These are phyloP conservation scores for Crossocerus cetratus DNA, from an alignment of 2,888 invertebrate species.

Conservation along the genomic window DNA sequence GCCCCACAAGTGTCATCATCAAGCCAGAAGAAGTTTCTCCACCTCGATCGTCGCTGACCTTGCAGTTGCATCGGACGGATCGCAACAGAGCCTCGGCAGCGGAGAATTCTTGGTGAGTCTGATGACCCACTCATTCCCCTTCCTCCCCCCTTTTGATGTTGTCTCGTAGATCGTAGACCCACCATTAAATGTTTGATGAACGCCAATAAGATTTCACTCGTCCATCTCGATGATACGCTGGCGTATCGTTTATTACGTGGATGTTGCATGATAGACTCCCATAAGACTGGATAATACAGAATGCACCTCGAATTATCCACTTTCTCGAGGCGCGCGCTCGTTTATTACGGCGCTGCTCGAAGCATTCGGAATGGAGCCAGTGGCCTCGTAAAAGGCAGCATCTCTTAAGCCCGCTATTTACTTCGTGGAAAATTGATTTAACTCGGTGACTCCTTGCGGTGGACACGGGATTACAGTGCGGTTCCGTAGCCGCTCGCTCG, in stretches of 20 bases:
- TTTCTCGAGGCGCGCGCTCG: not conserved
- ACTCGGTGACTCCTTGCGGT: conserved; percentile 16
- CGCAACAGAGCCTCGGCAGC: conserved; percentile 70
- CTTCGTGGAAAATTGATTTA: conserved; percentile 14
- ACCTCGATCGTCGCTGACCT: conserved; percentile 71
- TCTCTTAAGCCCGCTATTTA: conserved; percentile 6
- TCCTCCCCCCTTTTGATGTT: not conserved
- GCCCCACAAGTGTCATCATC: conserved; percentile 67
- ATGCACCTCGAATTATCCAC: not conserved
- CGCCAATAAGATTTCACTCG: too few relatives aligned
- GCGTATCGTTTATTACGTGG: too few relatives aligned
- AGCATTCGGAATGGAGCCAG: conserved; percentile 3
- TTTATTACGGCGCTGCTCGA: conserved; percentile 9
- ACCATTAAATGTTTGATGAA: not conserved
- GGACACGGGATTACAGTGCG: not conserved
- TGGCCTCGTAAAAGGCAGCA: conserved; percentile 5
- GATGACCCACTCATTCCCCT: too few relatives aligned
- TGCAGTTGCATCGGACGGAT: conserved; percentile 67
- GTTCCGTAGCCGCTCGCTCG: not conserved
- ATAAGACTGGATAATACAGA: too few relatives aligned
- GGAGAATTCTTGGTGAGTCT: conserved; percentile 70
- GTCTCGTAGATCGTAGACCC: conserved; percentile 17
- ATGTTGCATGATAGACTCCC: too few relatives aligned
- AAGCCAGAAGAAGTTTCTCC: conserved; percentile 69
- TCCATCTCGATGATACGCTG: too few relatives aligned